A percentile compares a stretch with the other conserved stretches of the same genome.
phyloP scores from a whole-genome alignment of 2,797 vertebrate species.

The Ceyx erithaca region DNA sequence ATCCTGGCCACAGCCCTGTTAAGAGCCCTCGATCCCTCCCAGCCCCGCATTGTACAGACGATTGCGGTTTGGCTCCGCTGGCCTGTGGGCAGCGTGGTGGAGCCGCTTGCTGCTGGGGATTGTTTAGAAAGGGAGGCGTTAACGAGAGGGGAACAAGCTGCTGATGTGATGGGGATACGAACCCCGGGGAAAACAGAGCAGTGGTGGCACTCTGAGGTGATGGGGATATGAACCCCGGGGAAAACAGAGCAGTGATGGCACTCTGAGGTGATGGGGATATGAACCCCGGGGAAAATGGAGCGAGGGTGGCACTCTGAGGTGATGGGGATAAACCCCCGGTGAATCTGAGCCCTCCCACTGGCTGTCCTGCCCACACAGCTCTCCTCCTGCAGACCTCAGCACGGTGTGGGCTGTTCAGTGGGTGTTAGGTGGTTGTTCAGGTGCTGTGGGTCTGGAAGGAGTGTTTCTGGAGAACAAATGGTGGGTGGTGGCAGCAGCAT shows the following conservation, averaged over 20 bases:
- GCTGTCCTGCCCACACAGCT: neutral
- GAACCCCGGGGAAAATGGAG: too few relatives aligned
- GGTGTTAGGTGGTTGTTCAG: neutral
- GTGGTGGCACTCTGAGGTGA: neutral
- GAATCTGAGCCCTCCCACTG: neutral
- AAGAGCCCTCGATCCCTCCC: slow-evolving; percentile 22
- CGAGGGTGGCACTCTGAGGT: too few relatives aligned
- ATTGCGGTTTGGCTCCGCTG: slow-evolving; percentile 35
- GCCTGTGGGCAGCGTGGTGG: slow-evolving; percentile 8
- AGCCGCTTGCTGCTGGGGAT: slow-evolving; percentile 1
- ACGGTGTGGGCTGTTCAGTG: neutral
- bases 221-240: neutral
- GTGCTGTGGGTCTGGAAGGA: neutral
- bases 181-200: too few relatives aligned
- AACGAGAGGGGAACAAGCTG: slow-evolving; percentile 7
- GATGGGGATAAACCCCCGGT: too few relatives aligned
- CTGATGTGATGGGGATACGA: neutral
- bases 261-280: neutral
- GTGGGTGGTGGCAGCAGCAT: neutral
- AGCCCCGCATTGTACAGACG: slow-evolving; percentile 21
- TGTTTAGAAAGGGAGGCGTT: slow-evolving; percentile 28
- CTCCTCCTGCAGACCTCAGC: neutral
- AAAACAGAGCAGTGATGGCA: neutral
- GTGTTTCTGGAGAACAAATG: neutral
- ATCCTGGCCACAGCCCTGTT: neutral